Evolutionary conservation across 2,113 vertebrate genomes (phyloP).

Genomic region (Crotalus tigris): DNA sequence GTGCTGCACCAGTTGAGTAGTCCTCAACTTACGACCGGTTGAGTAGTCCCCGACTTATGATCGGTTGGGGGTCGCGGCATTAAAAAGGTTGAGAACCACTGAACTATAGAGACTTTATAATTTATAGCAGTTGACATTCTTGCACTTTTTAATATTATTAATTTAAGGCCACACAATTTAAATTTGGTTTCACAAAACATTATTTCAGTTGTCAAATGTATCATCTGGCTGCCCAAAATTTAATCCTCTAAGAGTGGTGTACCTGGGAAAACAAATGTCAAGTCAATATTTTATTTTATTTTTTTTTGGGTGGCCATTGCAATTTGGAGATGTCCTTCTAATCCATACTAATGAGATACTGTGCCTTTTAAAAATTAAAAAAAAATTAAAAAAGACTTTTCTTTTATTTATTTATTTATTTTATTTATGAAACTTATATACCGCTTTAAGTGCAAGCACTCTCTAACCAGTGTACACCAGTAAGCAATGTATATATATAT

Average conservation of each 20-base stretch:
- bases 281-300: neutral
- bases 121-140: neutral
- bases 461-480: no score
- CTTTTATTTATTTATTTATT: no score
- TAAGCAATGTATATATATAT: no score
- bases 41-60: no score
- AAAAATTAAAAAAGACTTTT: neutral
- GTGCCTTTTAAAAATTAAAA: neutral
- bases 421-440: no score
- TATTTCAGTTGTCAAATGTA: neutral
- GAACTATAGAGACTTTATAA: neutral
- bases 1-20: no score
- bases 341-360: neutral
- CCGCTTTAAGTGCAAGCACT: no score
- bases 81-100: no score
- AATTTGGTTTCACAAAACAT: neutral
- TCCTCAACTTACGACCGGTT: no score
- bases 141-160: neutral
- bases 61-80: no score
- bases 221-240: neutral
- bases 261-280: neutral
- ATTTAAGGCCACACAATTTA: neutral
- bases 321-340: neutral
- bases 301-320: neutral
- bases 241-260: neutral